Percentiles rank a stretch among this genome's conserved stretches.
phyloP scores from a whole-genome alignment of 2,113 vertebrate genomes.

The Scophthalmus maximus region DNA sequence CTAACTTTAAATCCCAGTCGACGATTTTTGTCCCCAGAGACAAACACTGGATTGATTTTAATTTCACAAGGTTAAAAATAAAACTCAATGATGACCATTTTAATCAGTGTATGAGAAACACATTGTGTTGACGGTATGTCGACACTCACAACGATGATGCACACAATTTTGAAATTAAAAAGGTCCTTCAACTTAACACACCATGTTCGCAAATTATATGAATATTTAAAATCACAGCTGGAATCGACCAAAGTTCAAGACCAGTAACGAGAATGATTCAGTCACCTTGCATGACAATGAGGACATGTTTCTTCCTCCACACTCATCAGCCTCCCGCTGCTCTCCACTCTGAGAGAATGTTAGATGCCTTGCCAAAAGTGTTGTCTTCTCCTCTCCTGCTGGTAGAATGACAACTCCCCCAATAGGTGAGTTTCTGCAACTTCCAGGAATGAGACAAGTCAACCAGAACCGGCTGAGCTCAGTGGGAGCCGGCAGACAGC shows the following conservation, averaged over 20 bases:
- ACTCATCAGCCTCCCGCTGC: conserved; percentile 75
- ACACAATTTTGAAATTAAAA: conserved; percentile 25
- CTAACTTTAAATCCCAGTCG: conserved; percentile 31
- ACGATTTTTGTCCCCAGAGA: conserved; percentile 36
- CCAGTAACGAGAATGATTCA: conserved; percentile 61
- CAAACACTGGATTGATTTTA: conserved; percentile 26
- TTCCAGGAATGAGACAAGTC: conserved; percentile 68
- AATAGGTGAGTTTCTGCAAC: conserved; percentile 69
- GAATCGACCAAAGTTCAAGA: conserved; percentile 50
- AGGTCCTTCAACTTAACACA: conserved; percentile 36
- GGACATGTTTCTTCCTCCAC: conserved; percentile 47
- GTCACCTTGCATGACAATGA: conserved; percentile 59
- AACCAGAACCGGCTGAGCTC: conserved; percentile 51
- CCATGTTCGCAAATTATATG: conserved; percentile 46
- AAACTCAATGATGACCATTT: neutral
- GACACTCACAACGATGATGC: conserved; percentile 17
- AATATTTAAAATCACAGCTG: conserved; percentile 74
- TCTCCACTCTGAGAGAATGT: conserved; percentile 45
- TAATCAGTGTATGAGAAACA: neutral
- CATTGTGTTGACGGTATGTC: conserved; percentile 6
- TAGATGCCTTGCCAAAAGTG: conserved; percentile 62
- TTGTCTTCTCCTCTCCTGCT: conserved; percentile 61
- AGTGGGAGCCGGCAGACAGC: conserved; percentile 39
- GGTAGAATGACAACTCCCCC: conserved; percentile 67
- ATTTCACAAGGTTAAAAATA: conserved; percentile 25